A percentile compares a stretch with the other conserved stretches of the same genome.
Conservation (phyloP, 2,113 vertebrate genomes). For the Perca schrenkii region DNA sequence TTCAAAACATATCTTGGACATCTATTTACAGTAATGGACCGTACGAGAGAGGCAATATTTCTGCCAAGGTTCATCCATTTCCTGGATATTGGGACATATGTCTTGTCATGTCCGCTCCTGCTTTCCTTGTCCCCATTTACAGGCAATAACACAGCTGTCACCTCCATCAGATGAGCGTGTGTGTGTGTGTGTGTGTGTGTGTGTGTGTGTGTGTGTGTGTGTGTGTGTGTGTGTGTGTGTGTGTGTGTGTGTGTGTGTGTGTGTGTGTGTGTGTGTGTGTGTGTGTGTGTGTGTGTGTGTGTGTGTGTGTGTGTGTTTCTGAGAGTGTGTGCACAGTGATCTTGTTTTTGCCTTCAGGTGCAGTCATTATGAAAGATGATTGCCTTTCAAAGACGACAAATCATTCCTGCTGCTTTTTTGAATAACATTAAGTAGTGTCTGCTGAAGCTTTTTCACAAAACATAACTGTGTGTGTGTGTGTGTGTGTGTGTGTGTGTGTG, state of each 20-base stretch:
- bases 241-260: slow-evolving; percentile 17
- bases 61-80: slow-evolving; percentile 58
- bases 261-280: neutral
- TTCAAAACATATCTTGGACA: neutral
- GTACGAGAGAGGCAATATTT: slow-evolving; percentile 45
- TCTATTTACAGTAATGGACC: slow-evolving; percentile 52
- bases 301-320: neutral
- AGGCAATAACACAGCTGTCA: slow-evolving; percentile 75
- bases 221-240: neutral
- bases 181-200: slow-evolving; percentile 18
- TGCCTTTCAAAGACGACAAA: slow-evolving; percentile 44
- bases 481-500: too few relatives aligned
- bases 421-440: slow-evolving; percentile 41
- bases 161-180: slow-evolving; percentile 52
- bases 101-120: slow-evolving; percentile 67
- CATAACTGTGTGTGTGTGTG: neutral
- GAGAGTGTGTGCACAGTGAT: neutral
- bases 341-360: slow-evolving; percentile 50
- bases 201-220: slow-evolving; percentile 3
- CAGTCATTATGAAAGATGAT: slow-evolving; percentile 45
- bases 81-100: slow-evolving; percentile 64
- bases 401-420: slow-evolving; percentile 27
- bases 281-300: too few relatives aligned
- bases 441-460: slow-evolving; percentile 7
- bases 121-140: slow-evolving; percentile 64